Evolutionary conservation across 2,797 vertebrate genomes (phyloP).

Genomic region (Hemibagrus guttatus): DNA sequence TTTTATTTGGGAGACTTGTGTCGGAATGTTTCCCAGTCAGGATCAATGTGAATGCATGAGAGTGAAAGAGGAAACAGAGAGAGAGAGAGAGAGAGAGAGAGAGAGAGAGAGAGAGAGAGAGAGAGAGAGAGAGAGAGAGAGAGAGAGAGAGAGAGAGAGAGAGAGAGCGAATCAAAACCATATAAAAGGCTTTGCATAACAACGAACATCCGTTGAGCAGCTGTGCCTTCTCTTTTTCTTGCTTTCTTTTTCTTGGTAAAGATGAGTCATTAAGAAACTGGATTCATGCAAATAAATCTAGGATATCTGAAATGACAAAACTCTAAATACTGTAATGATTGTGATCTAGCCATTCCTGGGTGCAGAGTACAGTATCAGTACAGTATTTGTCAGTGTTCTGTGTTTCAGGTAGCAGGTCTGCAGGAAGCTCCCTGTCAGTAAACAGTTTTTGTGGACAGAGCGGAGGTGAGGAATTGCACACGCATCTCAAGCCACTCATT

Average conservation of each 20-base stretch:
- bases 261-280: not conserved
- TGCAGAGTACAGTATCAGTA: not conserved
- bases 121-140: constrained; percentile 13
- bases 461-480: constrained; percentile 69
- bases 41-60: not conserved
- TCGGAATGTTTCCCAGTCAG: constrained; percentile 16
- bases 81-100: constrained; percentile 16
- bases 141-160: constrained; percentile 10
- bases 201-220: constrained; percentile 30
- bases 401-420: not conserved
- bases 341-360: too few species aligned
- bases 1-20: constrained; percentile 1
- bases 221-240: constrained; percentile 36
- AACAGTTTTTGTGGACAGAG: constrained; percentile 44
- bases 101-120: constrained; percentile 18
- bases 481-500: constrained; percentile 51
- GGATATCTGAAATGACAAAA: not conserved
- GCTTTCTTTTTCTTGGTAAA: not conserved
- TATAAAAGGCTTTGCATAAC: constrained; percentile 40
- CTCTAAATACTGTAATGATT: not conserved
- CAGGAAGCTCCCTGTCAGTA: not conserved
- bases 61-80: not conserved
- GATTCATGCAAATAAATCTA: not conserved
- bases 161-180: constrained; percentile 28
- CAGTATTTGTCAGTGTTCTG: not conserved